phyloP scores from a whole-genome alignment of 2,113 vertebrate genomes.

The Panurus biarmicus region DNA sequence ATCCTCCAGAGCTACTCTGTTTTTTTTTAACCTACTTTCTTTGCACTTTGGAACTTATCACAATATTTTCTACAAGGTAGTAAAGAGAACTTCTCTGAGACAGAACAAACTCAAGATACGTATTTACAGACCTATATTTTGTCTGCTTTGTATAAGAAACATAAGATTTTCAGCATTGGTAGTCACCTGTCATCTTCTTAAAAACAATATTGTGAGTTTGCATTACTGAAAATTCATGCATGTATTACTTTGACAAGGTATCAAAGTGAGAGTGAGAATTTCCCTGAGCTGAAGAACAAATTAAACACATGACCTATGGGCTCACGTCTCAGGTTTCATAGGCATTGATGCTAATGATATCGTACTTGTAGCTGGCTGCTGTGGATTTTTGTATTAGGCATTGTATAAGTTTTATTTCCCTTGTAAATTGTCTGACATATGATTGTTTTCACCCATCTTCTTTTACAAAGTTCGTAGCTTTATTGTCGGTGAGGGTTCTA shows the following conservation, averaged over 20 bases:
- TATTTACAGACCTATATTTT: neutral
- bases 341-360: neutral
- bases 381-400: neutral
- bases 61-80: neutral
- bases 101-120: neutral
- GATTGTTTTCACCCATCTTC: neutral
- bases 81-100: neutral
- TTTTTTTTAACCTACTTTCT: neutral
- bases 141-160: neutral
- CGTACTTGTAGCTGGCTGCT: rapidly evolving
- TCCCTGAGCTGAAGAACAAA: neutral
- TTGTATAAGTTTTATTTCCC: neutral
- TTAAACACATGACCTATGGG: neutral
- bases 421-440: neutral
- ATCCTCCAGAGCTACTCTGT: neutral
- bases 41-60: neutral
- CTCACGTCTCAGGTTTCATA: neutral
- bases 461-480: neutral
- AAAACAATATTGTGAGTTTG: neutral
- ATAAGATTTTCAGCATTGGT: neutral
- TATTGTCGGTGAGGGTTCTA: neutral
- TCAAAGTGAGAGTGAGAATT: neutral
- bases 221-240: neutral
- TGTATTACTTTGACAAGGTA: neutral
- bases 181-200: neutral